A percentile compares a stretch with the other conserved stretches of the same genome.
Evolutionary conservation across 2,888 invertebrate genomes (phyloP).

Genomic region (Miltochrista miniata): DNA sequence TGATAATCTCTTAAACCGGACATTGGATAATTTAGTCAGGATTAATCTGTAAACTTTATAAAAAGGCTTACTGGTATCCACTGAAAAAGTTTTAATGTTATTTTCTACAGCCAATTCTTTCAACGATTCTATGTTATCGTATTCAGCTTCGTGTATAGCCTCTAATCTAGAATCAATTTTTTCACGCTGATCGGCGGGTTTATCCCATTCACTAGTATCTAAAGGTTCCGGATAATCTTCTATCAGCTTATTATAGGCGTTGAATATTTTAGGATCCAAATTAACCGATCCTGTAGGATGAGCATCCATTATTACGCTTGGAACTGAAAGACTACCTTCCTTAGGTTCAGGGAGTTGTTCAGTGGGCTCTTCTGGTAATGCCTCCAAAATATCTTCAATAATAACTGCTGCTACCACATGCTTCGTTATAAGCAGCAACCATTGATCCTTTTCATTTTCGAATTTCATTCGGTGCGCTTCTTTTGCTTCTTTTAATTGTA

Average conservation of each 20-base stretch:
- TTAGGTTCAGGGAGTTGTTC: not conserved
- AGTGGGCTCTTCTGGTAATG: slow-evolving; percentile 16
- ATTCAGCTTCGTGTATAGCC: slow-evolving; percentile 67
- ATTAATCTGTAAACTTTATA: slow-evolving; percentile 53
- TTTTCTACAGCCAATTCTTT: slow-evolving; percentile 64
- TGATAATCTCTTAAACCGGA: slow-evolving; percentile 74
- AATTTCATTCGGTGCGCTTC: slow-evolving; percentile 46
- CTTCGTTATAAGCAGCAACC: slow-evolving; percentile 59
- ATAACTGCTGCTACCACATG: slow-evolving; percentile 56
- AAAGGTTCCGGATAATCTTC: slow-evolving; percentile 75
- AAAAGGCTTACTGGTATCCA: slow-evolving; percentile 66
- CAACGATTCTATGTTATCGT: slow-evolving; percentile 65
- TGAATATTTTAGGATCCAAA: slow-evolving; percentile 64
- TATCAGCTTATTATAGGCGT: slow-evolving; percentile 61
- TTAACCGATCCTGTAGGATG: slow-evolving; percentile 59
- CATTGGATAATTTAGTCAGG: slow-evolving; percentile 49
- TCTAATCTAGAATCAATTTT: slow-evolving; percentile 73
- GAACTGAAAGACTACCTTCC: slow-evolving; percentile 33
- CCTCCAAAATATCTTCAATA: slow-evolving; percentile 58
- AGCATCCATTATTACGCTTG: slow-evolving; percentile 76
- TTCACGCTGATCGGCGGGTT: slow-evolving; percentile 69
- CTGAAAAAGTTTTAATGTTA: slow-evolving; percentile 68
- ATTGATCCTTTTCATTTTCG: slow-evolving; percentile 45
- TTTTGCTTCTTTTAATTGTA: slow-evolving; percentile 63
- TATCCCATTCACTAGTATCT: slow-evolving; percentile 75